Evolutionary conservation across 2,797 vertebrate species (phyloP).

Genomic region (Setipinna tenuifilis): DNA sequence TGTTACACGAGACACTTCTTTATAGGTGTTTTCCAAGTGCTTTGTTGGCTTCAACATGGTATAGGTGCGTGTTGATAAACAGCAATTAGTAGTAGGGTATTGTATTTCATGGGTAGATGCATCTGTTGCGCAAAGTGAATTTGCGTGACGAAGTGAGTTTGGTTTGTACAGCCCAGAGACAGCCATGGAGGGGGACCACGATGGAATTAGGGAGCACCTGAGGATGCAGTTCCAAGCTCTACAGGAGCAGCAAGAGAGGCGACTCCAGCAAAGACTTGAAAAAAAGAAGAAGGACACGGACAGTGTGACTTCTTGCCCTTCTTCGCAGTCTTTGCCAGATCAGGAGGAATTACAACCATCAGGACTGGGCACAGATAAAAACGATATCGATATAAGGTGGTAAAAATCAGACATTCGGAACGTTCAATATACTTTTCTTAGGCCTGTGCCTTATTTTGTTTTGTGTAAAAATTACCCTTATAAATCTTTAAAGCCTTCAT

Average conservation of each 20-base stretch:
- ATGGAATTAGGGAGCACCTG: slow-evolving; percentile 67
- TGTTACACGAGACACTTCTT: neutral
- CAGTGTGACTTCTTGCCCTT: neutral
- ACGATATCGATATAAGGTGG: slow-evolving; percentile 62
- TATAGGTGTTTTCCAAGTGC: neutral
- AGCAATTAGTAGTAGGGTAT: neutral
- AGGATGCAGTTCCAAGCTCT: slow-evolving; percentile 84
- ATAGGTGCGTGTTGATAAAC: neutral
- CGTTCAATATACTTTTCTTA: neutral
- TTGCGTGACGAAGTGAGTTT: neutral
- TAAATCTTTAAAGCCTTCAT: too few relatives aligned
- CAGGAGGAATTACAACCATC: slow-evolving; percentile 67
- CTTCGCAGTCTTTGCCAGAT: slow-evolving; percentile 31
- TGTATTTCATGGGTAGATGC: neutral
- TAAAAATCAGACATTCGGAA: neutral
- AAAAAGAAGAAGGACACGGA: slow-evolving; percentile 65
- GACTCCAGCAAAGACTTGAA: slow-evolving; percentile 73
- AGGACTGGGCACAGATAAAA: slow-evolving; percentile 50
- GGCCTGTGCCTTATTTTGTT: too few relatives aligned
- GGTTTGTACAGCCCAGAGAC: too few relatives aligned
- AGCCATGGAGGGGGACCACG: slow-evolving; percentile 75
- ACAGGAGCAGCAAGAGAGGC: slow-evolving; percentile 84
- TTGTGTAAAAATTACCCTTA: too few relatives aligned
- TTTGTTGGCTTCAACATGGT: neutral
- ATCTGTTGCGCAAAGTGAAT: neutral